Percentiles rank a stretch among this genome's conserved stretches.
phyloP scores from a whole-genome alignment of 2,113 vertebrate genomes.

The Capreolus pygargus region DNA sequence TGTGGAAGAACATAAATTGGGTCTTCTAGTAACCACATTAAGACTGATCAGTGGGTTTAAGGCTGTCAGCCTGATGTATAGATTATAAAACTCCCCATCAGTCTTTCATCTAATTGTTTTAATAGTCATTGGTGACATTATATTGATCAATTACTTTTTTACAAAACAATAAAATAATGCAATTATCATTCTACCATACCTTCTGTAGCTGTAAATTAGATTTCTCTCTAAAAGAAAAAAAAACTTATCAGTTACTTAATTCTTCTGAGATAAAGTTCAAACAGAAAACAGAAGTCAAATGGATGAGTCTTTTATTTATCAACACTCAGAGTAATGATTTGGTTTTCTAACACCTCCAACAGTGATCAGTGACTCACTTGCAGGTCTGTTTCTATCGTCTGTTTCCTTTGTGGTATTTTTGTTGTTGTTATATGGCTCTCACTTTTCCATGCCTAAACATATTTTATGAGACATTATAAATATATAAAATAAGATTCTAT shows the following conservation, averaged over 20 bases:
- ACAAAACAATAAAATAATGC: not conserved
- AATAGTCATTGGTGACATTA: not conserved
- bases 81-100: not conserved
- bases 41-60: not conserved
- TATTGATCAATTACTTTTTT: not conserved
- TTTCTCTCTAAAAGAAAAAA: not conserved
- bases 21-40: not conserved
- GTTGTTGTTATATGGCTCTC: not conserved
- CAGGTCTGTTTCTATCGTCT: not conserved
- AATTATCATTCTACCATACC: not conserved
- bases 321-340: not conserved
- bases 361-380: not conserved
- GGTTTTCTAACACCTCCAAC: not conserved
- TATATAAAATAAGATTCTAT: not conserved
- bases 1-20: not conserved
- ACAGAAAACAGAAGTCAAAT: not conserved
- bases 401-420: not conserved
- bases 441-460: not conserved
- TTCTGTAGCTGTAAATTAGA: not conserved
- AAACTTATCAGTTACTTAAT: not conserved
- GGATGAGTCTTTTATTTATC: not conserved
- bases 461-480: not conserved
- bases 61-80: not conserved
- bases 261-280: not conserved
- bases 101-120: not conserved